phyloP scores from a whole-genome alignment of 30 jellyfish, hydroid and myxozoan genomes.

The Pelagia noctiluca region DNA sequence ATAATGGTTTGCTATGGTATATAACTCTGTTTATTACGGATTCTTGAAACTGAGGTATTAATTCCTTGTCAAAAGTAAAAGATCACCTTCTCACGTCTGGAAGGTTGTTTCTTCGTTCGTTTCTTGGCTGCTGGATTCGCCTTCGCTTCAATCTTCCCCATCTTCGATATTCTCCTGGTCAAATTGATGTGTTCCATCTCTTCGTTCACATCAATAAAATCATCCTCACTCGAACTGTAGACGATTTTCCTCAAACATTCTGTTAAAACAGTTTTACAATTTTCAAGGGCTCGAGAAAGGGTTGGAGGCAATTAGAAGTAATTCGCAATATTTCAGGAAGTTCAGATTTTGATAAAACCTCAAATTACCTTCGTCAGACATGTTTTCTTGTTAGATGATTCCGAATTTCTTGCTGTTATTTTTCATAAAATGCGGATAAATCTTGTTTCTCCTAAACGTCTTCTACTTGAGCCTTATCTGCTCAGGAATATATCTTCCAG shows the following conservation, averaged over 20 bases:
- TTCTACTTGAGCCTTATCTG: too few species aligned
- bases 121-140: not conserved
- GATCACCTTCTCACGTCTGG: not conserved
- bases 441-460: too few species aligned
- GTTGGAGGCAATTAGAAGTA: not conserved
- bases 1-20: not conserved
- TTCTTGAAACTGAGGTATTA: too few species aligned
- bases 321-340: not conserved
- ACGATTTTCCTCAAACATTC: slow-evolving; percentile 35
- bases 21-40: too few species aligned
- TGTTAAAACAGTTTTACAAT: not conserved
- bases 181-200: slow-evolving; percentile 16
- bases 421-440: not conserved
- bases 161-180: slow-evolving; percentile 50
- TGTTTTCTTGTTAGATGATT: not conserved
- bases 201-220: slow-evolving; percentile 23
- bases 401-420: not conserved
- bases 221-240: slow-evolving; percentile 71
- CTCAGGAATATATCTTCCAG: too few species aligned
- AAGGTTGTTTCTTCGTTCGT: not conserved
- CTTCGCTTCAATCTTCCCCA: slow-evolving; percentile 22
- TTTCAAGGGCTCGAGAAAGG: not conserved
- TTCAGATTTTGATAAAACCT: not conserved
- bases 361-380: not conserved
- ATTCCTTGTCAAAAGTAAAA: too few species aligned